Base-by-base conservation (phyloP, 2,888 invertebrate species). In the Iphiclides podalirius region DNA sequence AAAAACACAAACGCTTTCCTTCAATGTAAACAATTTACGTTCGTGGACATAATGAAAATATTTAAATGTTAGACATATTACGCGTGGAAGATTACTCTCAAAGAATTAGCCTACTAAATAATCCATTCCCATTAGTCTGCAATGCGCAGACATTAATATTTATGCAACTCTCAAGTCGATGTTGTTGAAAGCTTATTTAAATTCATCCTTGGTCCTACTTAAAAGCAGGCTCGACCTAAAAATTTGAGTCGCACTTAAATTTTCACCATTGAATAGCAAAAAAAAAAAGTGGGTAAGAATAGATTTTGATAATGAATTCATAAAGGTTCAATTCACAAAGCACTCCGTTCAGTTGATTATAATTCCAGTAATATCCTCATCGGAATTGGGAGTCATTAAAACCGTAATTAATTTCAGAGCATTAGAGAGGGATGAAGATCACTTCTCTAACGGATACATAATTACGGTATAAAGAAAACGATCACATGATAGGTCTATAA, bases 101-200 rank as follows among this genome's bases (percentile, higher is more conserved):
- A 66, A 66, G 66, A 67, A 64, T 66, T 63, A 62, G 64, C 56
- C 57, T 61, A 63, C 55, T 50, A 49, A 39, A 64, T 77, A 76
- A 79, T 82, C 77, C 72, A 70, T 71, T 75, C 70, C 76, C 72
- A 76, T 77, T 72, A 76, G 72, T 74, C 73, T 75, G 76, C 75
- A 75, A 74, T 72, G 72, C 64, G 57, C 55, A 59, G 59, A 64
- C 79, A 85, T 85, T 80, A 85, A 83, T 83, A 85, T 86, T 83
- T 79, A 84, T 82, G 75, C 74, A 76, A 72, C 73, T 75, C 74
- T 69, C 70, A 65, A 78, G 75, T 78, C 77, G 71, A 72, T 77
- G 72, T 63, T 70, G 76, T 73, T 76, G 72, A 77, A 70, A 75
- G 79, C 83, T 80, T 72, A 82, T 86, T 85, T 79, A 80, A 78